Conservation (phyloP, 2,888 invertebrate species). For the Watsonalla binaria region DNA sequence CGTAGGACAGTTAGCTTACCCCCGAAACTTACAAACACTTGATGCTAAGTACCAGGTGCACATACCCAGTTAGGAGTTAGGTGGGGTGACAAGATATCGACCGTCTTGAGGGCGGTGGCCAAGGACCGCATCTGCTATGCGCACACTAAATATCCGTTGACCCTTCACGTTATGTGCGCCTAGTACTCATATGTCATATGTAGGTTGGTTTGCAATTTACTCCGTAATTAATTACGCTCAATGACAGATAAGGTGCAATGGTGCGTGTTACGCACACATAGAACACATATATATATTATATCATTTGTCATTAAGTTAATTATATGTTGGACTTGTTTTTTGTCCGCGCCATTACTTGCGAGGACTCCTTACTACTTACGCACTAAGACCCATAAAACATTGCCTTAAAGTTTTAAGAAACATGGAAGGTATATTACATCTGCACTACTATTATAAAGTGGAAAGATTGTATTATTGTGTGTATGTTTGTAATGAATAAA, state of each 20-base stretch:
- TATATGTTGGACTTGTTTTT: slow-evolving; percentile 1
- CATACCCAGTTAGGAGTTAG: slow-evolving; percentile 65
- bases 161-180: slow-evolving; percentile 60
- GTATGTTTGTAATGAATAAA: too few relatives aligned
- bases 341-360: not conserved
- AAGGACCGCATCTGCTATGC: slow-evolving; percentile 76
- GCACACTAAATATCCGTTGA: slow-evolving; percentile 76
- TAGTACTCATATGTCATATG: slow-evolving; percentile 34
- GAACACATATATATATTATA: slow-evolving; percentile 14
- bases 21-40: slow-evolving; percentile 5
- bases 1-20: not conserved
- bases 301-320: slow-evolving; percentile 22
- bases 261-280: slow-evolving; percentile 29
- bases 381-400: not conserved
- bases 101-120: slow-evolving; percentile 75
- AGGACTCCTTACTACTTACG: not conserved
- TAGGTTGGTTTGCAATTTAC: slow-evolving; percentile 52
- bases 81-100: slow-evolving; percentile 75
- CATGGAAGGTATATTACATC: too few relatives aligned
- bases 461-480: too few relatives aligned
- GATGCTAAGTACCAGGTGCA: slow-evolving; percentile 66
- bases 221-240: slow-evolving; percentile 71
- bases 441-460: too few relatives aligned
- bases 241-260: slow-evolving; percentile 70
- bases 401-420: too few relatives aligned